phyloP scores from a whole-genome alignment of 1,140 invertebrate species.

The Drosophila tsacasi region DNA sequence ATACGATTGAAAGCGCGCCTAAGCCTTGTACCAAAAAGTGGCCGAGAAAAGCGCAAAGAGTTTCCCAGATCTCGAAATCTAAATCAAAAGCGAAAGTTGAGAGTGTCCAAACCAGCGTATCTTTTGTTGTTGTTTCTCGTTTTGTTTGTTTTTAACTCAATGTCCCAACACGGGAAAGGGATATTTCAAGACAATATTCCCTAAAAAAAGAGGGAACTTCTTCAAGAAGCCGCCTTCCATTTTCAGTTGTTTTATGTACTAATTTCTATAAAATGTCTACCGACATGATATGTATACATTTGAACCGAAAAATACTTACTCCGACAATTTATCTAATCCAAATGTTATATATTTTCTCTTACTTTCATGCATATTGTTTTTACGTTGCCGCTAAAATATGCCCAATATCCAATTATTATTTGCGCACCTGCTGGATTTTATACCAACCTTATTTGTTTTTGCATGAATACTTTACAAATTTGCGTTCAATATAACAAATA shows the following conservation, averaged over 20 bases:
- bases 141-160: constrained; percentile 34
- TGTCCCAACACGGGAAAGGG: constrained; percentile 9
- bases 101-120: constrained; percentile 59
- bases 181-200: constrained; percentile 20
- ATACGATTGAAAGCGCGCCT: constrained; percentile 37
- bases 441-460: constrained; percentile 40
- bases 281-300: constrained; percentile 59
- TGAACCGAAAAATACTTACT: constrained; percentile 9
- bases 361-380: constrained; percentile 67
- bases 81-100: constrained; percentile 43
- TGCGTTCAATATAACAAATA: constrained; percentile 34
- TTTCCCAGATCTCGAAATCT: constrained; percentile 62
- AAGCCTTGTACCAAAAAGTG: constrained; percentile 28
- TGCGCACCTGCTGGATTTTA: constrained; percentile 58
- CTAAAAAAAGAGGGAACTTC: background rate
- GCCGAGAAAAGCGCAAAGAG: constrained; percentile 49
- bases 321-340: constrained; percentile 53
- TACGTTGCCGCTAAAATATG: constrained; percentile 54
- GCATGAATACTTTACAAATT: constrained; percentile 60
- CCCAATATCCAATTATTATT: constrained; percentile 34
- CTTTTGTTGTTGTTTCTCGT: constrained; percentile 75
- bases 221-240: background rate
- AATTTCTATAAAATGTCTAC: constrained; percentile 83
- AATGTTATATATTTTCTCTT: constrained; percentile 65
- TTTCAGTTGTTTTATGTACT: constrained; percentile 15